Evolutionary conservation across 2,888 invertebrate species (phyloP), one percentile per base, ranked within the genome.

Genomic region (Incurvaria masculella): DNA sequence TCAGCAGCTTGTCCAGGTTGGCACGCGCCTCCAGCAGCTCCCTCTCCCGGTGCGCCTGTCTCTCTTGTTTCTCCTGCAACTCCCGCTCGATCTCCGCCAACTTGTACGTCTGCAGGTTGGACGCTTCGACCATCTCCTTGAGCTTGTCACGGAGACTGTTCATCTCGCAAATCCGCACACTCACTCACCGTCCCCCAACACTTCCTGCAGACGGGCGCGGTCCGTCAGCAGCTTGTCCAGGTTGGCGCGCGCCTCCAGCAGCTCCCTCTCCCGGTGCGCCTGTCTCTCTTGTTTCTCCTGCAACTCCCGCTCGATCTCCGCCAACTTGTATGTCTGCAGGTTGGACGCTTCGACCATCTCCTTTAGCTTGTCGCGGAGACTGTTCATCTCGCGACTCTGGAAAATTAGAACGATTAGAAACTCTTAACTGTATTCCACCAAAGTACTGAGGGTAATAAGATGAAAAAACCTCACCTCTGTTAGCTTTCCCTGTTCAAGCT

Each of bases 161-260:
- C 2, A 74, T 62, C 54, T 70, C 64, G 54, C 70, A 64, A 33
- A 62, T 66, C 74, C 80, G 57, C 51, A 62, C 59, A 27, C 40
- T 19, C 6, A 51, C 63, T 66, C 61, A 82, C 83, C 80, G 50
- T 80, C 72, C 38, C 81, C 82, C 48, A 72, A 69, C 51, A 70
- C 72, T 48, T 73, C 67, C 33, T 72, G 57, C 19, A 82, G 55
- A 21, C 65, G 63, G 10, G 57, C 59, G 49, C 79, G 69, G 54
- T 82, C 80, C 19, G 71, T 75, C 16, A 66, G 63, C 51, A 84
- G 61, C 56, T 83, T 83, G 44, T 76, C 74, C 51, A 82, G 64
- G 51, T 80, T 79, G 11, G 69, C 68, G 45, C 66, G 66, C 4
- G 75, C 69, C 45, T 70, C 64, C 1, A 65, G 59, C 47, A 85